These are phyloP conservation scores for Tetragonisca angustula DNA, from an alignment of 2,888 invertebrate genomes.

Conservation along the genomic window DNA sequence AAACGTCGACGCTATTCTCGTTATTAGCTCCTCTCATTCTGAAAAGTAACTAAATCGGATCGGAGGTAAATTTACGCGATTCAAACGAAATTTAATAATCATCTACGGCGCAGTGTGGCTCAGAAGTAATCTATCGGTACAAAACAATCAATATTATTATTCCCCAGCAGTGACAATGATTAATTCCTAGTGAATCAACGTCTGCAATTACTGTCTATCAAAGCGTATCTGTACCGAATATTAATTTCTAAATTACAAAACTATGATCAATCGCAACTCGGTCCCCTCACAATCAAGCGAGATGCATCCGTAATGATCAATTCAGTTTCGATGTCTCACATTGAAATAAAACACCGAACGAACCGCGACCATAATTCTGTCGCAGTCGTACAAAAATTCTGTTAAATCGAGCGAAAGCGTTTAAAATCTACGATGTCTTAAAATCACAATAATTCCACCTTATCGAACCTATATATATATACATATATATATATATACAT, in stretches of 20 bases:
- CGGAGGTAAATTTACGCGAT: no score
- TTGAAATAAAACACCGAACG: no score
- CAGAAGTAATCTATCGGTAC: background rate
- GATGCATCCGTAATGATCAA: no score
- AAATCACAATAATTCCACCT: background rate
- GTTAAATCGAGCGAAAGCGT: background rate
- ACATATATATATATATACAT: no score
- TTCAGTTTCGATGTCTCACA: no score
- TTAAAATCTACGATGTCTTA: background rate
- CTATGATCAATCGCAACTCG: background rate
- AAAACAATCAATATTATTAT: background rate
- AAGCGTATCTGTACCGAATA: background rate
- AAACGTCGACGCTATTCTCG: no score
- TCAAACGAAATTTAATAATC: background rate
- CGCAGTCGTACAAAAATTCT: background rate
- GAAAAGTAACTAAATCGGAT: background rate
- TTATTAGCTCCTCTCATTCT: background rate
- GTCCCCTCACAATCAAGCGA: background rate
- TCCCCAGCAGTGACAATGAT: no score
- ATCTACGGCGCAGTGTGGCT: background rate
- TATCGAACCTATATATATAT: no score
- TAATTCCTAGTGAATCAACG: background rate
- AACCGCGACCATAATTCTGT: no score
- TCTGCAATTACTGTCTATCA: background rate
- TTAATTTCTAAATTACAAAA: background rate